These are phyloP conservation scores for Fragum fragum DNA, from an alignment of 2,888 invertebrate species.

Conservation along the genomic window DNA sequence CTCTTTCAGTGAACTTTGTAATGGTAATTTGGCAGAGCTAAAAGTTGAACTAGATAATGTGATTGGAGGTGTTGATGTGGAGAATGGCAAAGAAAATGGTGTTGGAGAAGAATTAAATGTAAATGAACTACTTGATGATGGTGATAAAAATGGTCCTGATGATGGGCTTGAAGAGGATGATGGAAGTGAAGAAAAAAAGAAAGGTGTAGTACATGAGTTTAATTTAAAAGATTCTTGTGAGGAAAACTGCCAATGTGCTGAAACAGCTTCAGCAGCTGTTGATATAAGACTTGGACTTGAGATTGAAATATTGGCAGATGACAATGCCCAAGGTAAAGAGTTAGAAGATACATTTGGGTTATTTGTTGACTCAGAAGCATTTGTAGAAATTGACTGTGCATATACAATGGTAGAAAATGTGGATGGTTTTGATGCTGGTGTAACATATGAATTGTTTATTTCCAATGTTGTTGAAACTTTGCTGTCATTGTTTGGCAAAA, in stretches of 20 bases:
- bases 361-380: neutral
- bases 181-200: neutral
- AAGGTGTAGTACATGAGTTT: neutral
- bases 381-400: neutral
- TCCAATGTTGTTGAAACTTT: slow-evolving; percentile 28
- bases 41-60: neutral
- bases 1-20: neutral
- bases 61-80: neutral
- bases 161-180: neutral
- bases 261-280: neutral
- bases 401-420: neutral
- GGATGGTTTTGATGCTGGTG: slow-evolving; percentile 38
- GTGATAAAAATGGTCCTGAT: slow-evolving; percentile 1
- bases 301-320: neutral
- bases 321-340: neutral
- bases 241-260: neutral
- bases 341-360: neutral
- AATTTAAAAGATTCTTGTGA: neutral
- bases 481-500: slow-evolving; percentile 29
- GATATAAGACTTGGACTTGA: neutral
- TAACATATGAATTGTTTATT: slow-evolving; percentile 4
- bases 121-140: slow-evolving; percentile 11
- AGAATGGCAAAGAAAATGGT: slow-evolving; percentile 19
- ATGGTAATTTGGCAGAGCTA: neutral
- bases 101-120: neutral